Base-by-base conservation (phyloP, 2,113 vertebrate genomes). In the Polyodon spathula region DNA sequence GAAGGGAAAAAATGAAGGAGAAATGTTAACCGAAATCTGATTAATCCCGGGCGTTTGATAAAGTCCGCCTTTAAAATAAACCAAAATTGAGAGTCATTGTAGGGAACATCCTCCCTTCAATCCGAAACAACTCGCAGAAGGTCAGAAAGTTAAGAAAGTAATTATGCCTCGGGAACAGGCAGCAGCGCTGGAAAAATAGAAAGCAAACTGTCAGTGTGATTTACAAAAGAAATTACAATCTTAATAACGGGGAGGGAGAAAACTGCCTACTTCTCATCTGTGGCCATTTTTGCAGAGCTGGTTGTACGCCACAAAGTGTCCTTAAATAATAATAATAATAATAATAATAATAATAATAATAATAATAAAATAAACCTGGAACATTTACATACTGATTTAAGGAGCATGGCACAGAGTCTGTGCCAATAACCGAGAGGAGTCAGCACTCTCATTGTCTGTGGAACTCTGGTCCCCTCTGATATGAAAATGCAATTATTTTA, bases 401-500 rank as follows among this genome's bases (percentile, higher is more conserved):
- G 91, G 93, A 93, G 90, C 92, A 90, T 96, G 95, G 96, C 94
- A 97, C 93, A 97, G 94, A 93, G 92, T 93, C 93, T 93, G 95
- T 95, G 95, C 94, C 90, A 91, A 89, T 97, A 97, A 97, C 95
- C 97, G 92, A 96, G 89, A 94, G 88, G 94, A 97, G 94, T 98
- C 95, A 98, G 96, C 96, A 98, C 81, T 98, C 95, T 94, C 93
- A 93, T 98, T 98, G 96, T 98, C 93, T 97, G 94, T 88, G 84
- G 92, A 90, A 96, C 93, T 95, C 95, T 98, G 96, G 89, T 89
- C 91, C 70, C 80, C 94, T 97, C 95, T 97, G 96, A 98, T 98
- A 98, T 98, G 96, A 98, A 97, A 98, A 98, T 98, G 97, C 96
- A 98, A 98, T 98, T 98, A 98, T 98, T 97, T 97, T 96, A 94